These are phyloP conservation scores for Zoanthus solanderi DNA, from an alignment of 92 coral and sea anemone species.

Conservation along the genomic window DNA sequence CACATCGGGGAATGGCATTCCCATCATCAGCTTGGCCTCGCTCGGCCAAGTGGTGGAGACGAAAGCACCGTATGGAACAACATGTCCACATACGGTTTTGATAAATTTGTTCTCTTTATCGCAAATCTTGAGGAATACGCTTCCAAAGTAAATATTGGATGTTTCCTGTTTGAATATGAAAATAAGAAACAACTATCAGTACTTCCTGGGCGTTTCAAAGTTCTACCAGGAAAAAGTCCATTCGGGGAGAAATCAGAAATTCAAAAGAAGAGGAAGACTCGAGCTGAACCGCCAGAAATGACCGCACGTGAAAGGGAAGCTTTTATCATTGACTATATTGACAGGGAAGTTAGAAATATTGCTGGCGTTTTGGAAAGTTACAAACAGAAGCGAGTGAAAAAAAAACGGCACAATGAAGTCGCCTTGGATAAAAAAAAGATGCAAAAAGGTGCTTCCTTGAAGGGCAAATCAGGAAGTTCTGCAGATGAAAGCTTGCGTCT, in stretches of 20 bases:
- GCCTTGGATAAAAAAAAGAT: not conserved
- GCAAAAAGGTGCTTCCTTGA: not conserved
- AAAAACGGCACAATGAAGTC: not conserved
- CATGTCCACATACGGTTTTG: slow-evolving; percentile 73
- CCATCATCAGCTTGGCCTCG: slow-evolving; percentile 79
- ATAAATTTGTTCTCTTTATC: slow-evolving; percentile 78
- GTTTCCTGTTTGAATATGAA: slow-evolving; percentile 67
- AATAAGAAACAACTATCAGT: slow-evolving; percentile 50
- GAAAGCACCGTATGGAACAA: slow-evolving; percentile 90
- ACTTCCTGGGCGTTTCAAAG: slow-evolving; percentile 40
- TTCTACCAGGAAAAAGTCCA: slow-evolving; percentile 45
- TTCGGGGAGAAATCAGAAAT: slow-evolving; percentile 17
- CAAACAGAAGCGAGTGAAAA: not conserved
- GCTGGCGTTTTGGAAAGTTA: not conserved
- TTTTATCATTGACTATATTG: not conserved
- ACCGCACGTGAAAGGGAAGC: not conserved
- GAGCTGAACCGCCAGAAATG: slow-evolving; percentile 14
- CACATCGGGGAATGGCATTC: slow-evolving; percentile 98
- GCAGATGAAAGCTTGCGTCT: not conserved
- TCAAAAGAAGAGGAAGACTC: not conserved
- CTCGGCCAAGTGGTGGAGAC: slow-evolving; percentile 87
- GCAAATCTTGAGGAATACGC: slow-evolving; percentile 61
- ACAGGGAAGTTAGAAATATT: not conserved
- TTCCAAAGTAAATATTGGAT: slow-evolving; percentile 53
- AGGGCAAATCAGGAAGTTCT: not conserved